Percentiles rank a stretch among this genome's conserved stretches.
These are phyloP conservation scores for Ochropleura plecta DNA, from an alignment of 2,888 invertebrate species.

Conservation along the genomic window DNA sequence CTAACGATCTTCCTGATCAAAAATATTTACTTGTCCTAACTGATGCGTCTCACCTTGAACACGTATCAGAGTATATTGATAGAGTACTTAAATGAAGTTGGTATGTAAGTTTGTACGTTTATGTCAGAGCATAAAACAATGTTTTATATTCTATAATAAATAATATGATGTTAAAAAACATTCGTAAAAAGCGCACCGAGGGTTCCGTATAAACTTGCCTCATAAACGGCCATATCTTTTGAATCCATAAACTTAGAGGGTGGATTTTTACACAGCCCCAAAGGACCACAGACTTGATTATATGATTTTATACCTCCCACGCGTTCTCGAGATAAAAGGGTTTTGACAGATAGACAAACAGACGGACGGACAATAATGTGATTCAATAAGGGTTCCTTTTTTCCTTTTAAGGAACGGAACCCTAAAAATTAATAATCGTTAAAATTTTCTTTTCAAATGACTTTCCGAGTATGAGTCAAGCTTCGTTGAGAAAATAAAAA, in stretches of 20 bases:
- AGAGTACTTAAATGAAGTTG: neutral
- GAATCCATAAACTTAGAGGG: too few species aligned
- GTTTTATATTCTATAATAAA: neutral
- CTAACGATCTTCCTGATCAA: slow-evolving; percentile 5
- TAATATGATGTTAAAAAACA: neutral
- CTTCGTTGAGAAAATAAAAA: slow-evolving; percentile 21
- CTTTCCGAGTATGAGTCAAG: slow-evolving; percentile 26
- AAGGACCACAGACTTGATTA: too few species aligned
- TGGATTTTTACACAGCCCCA: too few species aligned
- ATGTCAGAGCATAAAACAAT: neutral
- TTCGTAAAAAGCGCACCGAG: neutral
- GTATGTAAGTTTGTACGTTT: neutral
- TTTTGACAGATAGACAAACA: too few species aligned
- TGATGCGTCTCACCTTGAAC: slow-evolving; percentile 23
- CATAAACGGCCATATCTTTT: too few species aligned
- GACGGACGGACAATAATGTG: neutral
- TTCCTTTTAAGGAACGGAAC: too few species aligned
- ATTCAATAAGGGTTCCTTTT: neutral
- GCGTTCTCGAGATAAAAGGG: too few species aligned
- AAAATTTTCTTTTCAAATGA: slow-evolving; percentile 17
- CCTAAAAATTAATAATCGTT: neutral
- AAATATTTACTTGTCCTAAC: slow-evolving; percentile 49
- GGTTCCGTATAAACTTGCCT: too few species aligned
- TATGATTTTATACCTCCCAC: too few species aligned
- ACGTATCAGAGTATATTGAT: slow-evolving; percentile 25